Evolutionary conservation across 2,113 vertebrate genomes (phyloP), one percentile per base, ranked within the genome.

Genomic region (Psettodes erumei): DNA sequence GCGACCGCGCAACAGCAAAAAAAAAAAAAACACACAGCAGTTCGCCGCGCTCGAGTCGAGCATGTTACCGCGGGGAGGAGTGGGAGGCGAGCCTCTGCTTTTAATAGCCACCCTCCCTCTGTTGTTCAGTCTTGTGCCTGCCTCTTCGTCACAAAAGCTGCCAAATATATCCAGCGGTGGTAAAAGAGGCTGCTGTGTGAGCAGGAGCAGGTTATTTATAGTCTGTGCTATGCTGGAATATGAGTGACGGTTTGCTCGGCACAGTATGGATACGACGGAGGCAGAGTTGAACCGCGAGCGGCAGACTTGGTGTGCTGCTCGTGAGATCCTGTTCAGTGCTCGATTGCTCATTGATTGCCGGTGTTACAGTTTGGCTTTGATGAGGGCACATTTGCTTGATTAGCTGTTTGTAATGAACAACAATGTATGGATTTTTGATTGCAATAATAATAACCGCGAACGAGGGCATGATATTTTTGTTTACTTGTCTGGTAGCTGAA

Each of bases 141-240:
- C 84, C 70, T 88, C 88, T 83, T 82, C 61, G 86, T 92, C 91
- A 88, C 90, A 88, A 83, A 89, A 87, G 87, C 84, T 88, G 90
- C 89, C 92, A 93, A 91, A 92, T 87, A 88, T 91, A 93, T 86
- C 86, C 91, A 90, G 87, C 27, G 76, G 87, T 92, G 90, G 86
- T 87, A 85, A 86, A 90, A 89, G 86, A 88, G 80, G 75, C 88
- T 83, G 85, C 72, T 82, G 85, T 86, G 76, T 79, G 79, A 88
- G 85, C 69, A 81, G 64, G 37, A 59, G 71, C 25, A 12, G 25
- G 61, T 61, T 91, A 91, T 91, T 90, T 85, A 74, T 88, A 92
- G 88, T n/a, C 27, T 55, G 48, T 67, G 58, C 47, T 72, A 27
- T 74, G 71, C 71, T 27, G 38, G 6, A 73, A 79, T 70, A 72